Evolutionary conservation across 2,113 vertebrate species (phyloP).

Genomic region (Pelmatolapia mariae): DNA sequence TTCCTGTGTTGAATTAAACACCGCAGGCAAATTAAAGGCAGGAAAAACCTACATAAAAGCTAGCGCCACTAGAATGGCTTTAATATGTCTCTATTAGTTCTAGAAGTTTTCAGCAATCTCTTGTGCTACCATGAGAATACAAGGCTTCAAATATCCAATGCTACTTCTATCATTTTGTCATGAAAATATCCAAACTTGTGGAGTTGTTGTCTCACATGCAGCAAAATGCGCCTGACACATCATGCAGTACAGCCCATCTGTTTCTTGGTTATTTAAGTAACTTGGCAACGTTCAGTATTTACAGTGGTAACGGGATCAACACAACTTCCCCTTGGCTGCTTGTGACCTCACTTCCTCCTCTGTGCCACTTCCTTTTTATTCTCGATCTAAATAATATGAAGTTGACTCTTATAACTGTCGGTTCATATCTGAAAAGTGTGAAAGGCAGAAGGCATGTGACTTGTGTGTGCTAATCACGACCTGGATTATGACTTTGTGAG

Average conservation of each 20-base stretch:
- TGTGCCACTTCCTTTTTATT: background rate
- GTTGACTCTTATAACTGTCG: background rate
- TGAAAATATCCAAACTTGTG: background rate
- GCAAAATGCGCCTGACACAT: background rate
- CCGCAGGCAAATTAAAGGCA: background rate
- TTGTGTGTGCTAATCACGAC: background rate
- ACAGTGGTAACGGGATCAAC: background rate
- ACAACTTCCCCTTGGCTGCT: background rate
- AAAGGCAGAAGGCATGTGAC: background rate
- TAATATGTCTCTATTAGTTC: background rate
- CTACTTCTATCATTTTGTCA: background rate
- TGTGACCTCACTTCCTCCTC: slow-evolving; percentile 35
- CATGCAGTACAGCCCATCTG: background rate
- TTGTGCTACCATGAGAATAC: background rate
- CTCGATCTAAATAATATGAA: background rate
- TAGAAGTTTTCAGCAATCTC: background rate
- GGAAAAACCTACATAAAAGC: background rate
- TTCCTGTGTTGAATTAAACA: background rate
- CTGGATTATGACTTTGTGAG: background rate
- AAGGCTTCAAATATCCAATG: background rate
- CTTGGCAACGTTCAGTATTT: slow-evolving; percentile 14
- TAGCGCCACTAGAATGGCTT: background rate
- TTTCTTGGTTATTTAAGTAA: background rate
- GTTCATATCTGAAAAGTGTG: background rate
- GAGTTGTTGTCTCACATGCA: background rate